phyloP scores from a whole-genome alignment of 2,113 vertebrate genomes.

The Chrysemys picta region DNA sequence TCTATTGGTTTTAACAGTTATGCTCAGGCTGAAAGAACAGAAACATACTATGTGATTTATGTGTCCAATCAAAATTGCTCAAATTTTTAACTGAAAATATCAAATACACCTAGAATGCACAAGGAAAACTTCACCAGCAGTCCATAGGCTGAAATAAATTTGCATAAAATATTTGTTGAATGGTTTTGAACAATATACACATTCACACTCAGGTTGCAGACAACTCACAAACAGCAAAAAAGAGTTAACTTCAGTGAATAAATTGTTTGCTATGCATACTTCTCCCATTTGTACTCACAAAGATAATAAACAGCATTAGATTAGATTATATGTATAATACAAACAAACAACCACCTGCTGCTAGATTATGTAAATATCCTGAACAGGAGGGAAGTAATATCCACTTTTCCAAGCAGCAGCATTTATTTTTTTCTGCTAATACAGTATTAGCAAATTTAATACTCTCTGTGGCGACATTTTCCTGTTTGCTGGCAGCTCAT shows the following conservation, averaged over 20 bases:
- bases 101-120: fast-evolving
- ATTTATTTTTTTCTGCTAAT: constrained; percentile 26
- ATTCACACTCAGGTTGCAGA: not conserved
- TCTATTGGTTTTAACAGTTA: not conserved
- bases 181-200: not conserved
- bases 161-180: not conserved
- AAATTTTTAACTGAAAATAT: not conserved
- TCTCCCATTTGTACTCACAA: not conserved
- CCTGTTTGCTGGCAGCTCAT: not conserved
- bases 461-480: not conserved
- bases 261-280: not conserved
- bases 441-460: not conserved
- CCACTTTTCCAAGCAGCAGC: constrained; percentile 36
- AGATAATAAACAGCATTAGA: not conserved
- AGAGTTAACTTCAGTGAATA: not conserved
- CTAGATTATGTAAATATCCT: constrained; percentile 4
- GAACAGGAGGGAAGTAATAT: constrained; percentile 29
- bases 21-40: not conserved
- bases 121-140: not conserved
- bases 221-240: not conserved
- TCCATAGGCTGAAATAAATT: not conserved
- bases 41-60: not conserved
- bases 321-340: not conserved
- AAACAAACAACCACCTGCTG: not conserved
- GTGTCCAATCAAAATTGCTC: not conserved